A percentile compares a stretch with the other conserved stretches of the same genome.
Conservation (phyloP, 2,888 invertebrate species). For the Drosophila atroscutellata region DNA sequence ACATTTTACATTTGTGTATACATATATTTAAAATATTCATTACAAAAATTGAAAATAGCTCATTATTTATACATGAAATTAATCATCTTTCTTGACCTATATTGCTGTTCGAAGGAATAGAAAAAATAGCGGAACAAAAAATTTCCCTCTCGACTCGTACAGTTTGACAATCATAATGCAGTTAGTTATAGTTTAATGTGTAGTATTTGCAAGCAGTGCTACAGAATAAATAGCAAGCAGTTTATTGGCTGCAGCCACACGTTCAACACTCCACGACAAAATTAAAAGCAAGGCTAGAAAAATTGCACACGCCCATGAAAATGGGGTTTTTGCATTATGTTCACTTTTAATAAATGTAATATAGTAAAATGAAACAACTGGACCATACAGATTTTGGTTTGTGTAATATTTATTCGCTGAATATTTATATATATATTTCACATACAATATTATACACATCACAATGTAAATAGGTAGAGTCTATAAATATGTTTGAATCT, state of each 20-base stretch:
- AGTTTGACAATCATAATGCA: constrained; percentile 21
- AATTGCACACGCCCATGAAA: not conserved
- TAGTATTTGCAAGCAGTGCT: constrained; percentile 31
- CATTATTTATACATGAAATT: not conserved
- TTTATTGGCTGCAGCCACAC: not conserved
- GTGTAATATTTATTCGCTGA: constrained; percentile 62
- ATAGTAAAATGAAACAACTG: not conserved
- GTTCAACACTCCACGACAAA: not conserved
- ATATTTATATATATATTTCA: constrained; percentile 58
- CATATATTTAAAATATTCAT: not conserved
- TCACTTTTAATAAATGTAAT: not conserved
- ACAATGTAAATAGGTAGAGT: constrained; percentile 36
- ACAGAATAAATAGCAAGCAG: constrained; percentile 15
- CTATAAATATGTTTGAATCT: constrained; percentile 35
- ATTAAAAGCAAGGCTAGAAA: not conserved
- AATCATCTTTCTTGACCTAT: not conserved
- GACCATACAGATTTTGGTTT: not conserved
- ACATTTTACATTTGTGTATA: not conserved
- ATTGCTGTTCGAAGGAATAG: not conserved
- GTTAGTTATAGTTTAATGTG: not conserved
- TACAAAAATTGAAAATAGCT: not conserved
- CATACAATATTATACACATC: constrained; percentile 57
- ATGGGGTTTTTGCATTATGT: not conserved
- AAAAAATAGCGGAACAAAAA: not conserved
- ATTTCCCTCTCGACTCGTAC: not conserved